phyloP scores from a whole-genome alignment of 2,797 vertebrate species.

The Sardinella longiceps region DNA sequence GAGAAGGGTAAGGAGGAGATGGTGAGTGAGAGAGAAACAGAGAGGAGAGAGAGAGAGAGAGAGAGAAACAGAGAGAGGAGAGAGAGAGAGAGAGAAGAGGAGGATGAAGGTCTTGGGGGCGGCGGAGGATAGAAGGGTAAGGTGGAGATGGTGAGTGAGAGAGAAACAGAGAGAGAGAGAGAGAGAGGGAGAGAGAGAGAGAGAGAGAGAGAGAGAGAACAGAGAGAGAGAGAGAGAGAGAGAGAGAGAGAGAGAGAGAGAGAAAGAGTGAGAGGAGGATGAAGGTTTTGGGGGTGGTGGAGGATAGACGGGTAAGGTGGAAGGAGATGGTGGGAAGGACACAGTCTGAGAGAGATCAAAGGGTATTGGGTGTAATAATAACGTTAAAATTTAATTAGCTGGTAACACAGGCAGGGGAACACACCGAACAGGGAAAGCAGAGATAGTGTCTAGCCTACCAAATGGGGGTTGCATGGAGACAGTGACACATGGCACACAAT shows the following conservation, averaged over 20 bases:
- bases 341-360: conserved; percentile 50
- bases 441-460: conserved; percentile 21
- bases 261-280: conserved; percentile 24
- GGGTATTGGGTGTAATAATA: conserved; percentile 42
- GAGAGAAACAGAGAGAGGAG: neutral
- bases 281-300: conserved; percentile 26
- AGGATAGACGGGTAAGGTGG: conserved; percentile 1
- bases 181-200: neutral
- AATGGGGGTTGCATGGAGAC: neutral
- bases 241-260: conserved; percentile 25
- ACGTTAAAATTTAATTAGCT: conserved; percentile 45
- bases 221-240: conserved; percentile 25
- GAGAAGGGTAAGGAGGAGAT: conserved; percentile 29
- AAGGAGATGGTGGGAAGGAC: conserved; percentile 44
- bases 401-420: conserved; percentile 32
- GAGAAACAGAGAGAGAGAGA: conserved; percentile 42
- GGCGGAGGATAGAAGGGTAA: neutral
- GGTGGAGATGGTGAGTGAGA: conserved; percentile 39
- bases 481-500: neutral
- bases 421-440: conserved; percentile 36
- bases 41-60: neutral
- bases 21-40: conserved; percentile 42
- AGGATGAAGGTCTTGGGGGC: conserved; percentile 32
- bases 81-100: conserved; percentile 34
- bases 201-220: conserved; percentile 34